A percentile compares a stretch with the other conserved stretches of the same genome.
These are phyloP conservation scores for Parotocinclus haroldoi DNA, from an alignment of 2,797 vertebrate genomes.

Conservation along the genomic window DNA sequence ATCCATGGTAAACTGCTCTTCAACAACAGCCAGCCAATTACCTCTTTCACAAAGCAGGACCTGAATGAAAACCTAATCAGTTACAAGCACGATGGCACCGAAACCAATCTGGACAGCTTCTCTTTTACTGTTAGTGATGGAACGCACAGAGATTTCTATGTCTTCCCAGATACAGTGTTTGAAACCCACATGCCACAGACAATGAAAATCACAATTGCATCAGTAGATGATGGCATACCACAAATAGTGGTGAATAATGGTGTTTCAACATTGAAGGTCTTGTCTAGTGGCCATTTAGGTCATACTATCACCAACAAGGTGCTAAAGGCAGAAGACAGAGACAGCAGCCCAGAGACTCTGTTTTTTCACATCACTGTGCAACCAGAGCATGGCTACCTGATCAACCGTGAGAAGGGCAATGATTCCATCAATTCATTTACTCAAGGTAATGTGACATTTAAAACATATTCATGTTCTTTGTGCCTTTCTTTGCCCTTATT, in stretches of 20 bases:
- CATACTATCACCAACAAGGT: constrained; percentile 81
- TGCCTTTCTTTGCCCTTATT: background rate
- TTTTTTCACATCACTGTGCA: constrained; percentile 75
- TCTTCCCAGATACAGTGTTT: constrained; percentile 88
- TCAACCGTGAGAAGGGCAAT: constrained; percentile 83
- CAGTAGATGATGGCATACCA: constrained; percentile 80
- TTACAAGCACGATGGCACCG: constrained; percentile 87
- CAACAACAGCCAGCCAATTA: constrained; percentile 72
- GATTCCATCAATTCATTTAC: constrained; percentile 83
- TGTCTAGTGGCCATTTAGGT: constrained; percentile 81
- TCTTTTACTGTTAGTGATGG: constrained; percentile 91
- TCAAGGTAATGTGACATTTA: constrained; percentile 78
- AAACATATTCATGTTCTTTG: background rate
- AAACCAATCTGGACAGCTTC: constrained; percentile 84
- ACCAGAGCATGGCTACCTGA: constrained; percentile 83
- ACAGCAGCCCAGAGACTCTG: constrained; percentile 74
- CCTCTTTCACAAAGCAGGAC: constrained; percentile 87
- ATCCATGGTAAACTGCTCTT: constrained; percentile 84
- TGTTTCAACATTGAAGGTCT: constrained; percentile 74
- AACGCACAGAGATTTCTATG: constrained; percentile 87
- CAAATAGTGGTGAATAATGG: constrained; percentile 87
- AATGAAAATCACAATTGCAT: constrained; percentile 81
- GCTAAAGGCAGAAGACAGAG: constrained; percentile 82
- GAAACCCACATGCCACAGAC: constrained; percentile 85
- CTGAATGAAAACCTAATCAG: constrained; percentile 92